A percentile compares a stretch with the other conserved stretches of the same genome.
phyloP scores from a whole-genome alignment of 2,888 invertebrate species.

The Chirona hameri region DNA sequence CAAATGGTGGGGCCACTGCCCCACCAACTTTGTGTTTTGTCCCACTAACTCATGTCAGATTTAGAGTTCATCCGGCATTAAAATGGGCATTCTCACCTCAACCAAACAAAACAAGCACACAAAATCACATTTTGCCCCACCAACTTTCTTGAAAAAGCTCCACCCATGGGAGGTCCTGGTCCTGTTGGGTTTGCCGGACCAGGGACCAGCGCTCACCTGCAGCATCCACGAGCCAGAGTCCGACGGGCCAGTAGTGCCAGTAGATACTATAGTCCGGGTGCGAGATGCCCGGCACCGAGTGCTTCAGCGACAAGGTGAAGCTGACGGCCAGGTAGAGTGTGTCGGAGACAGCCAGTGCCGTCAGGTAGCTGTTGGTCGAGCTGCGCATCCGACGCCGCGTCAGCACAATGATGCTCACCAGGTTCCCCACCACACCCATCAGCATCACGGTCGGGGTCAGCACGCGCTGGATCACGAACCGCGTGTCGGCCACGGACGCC shows the following conservation, averaged over 20 bases:
- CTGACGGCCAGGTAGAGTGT: slow-evolving; percentile 64
- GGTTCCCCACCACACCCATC: slow-evolving; percentile 66
- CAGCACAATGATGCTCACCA: slow-evolving; percentile 55
- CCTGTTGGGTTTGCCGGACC: too few relatives aligned
- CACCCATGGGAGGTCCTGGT: too few relatives aligned
- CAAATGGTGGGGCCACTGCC: too few relatives aligned
- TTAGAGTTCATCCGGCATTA: too few relatives aligned
- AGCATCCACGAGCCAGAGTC: slow-evolving; percentile 63
- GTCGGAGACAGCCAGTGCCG: slow-evolving; percentile 67
- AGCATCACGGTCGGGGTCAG: slow-evolving; percentile 61
- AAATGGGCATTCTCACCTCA: too few relatives aligned
- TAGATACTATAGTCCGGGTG: slow-evolving; percentile 53
- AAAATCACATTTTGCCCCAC: too few relatives aligned
- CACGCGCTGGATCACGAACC: slow-evolving; percentile 55
- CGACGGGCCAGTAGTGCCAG: slow-evolving; percentile 59
- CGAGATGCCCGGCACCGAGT: slow-evolving; percentile 55
- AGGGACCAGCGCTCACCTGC: slow-evolving; percentile 53
- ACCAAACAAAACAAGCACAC: too few relatives aligned
- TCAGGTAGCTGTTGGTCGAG: slow-evolving; percentile 69
- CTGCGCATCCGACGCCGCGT: slow-evolving; percentile 64
- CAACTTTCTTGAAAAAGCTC: too few relatives aligned
- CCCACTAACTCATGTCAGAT: too few relatives aligned
- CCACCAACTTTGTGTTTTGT: too few relatives aligned
- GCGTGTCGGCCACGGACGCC: slow-evolving; percentile 31
- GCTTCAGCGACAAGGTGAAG: slow-evolving; percentile 59